Evolutionary conservation across 2,797 vertebrate genomes (phyloP).

Genomic region (Rhodeus uyekii): DNA sequence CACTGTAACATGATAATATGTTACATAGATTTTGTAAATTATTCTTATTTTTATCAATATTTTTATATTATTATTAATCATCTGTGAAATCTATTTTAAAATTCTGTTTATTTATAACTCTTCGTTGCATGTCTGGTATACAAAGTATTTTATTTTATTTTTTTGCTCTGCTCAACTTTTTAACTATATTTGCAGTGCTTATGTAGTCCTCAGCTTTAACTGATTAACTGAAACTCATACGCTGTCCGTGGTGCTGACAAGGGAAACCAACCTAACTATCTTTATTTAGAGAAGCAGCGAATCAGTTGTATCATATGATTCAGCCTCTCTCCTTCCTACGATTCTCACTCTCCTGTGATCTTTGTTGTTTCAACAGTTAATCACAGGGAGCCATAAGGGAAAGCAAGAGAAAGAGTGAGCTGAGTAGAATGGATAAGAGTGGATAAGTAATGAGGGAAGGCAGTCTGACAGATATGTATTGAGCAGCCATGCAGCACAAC

Average conservation of each 20-base stretch:
- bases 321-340: not conserved
- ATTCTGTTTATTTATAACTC: not conserved
- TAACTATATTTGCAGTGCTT: not conserved
- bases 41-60: not conserved
- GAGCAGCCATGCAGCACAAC: not conserved
- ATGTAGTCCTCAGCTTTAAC: not conserved
- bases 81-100: not conserved
- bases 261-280: not conserved
- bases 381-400: conserved; percentile 3
- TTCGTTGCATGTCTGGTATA: not conserved
- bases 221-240: not conserved
- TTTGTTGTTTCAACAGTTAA: conserved; percentile 13
- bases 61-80: too few species aligned
- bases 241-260: conserved; percentile 30
- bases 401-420: conserved; percentile 8
- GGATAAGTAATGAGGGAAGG: conserved; percentile 5
- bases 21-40: too few species aligned
- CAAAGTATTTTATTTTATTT: not conserved
- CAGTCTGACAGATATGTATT: conserved; percentile 18
- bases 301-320: not conserved
- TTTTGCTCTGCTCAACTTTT: not conserved
- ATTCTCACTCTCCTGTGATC: conserved; percentile 18
- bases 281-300: not conserved
- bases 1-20: too few species aligned
- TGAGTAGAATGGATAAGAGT: conserved; percentile 3